Percentiles rank a stretch among this genome's conserved stretches.
These are phyloP conservation scores for Scomberomorus guttatus DNA, from an alignment of 2,797 vertebrate species.

Conservation along the genomic window DNA sequence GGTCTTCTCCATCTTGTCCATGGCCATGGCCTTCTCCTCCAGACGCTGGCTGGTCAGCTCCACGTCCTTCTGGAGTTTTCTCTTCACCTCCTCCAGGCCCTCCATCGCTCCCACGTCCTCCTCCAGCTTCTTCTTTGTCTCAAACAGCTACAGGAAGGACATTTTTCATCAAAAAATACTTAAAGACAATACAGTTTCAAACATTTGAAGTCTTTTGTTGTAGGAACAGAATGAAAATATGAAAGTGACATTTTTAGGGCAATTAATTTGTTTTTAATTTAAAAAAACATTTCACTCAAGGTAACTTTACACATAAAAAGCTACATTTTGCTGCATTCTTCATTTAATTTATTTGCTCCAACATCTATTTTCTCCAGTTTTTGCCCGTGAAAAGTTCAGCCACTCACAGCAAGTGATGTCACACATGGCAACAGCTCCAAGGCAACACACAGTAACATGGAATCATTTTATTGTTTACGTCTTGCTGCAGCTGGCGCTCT, in stretches of 20 bases:
- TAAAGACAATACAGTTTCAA: neutral
- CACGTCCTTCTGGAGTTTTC: constrained; percentile 93
- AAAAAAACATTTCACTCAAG: no score
- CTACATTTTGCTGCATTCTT: neutral
- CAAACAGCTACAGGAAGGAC: constrained; percentile 84
- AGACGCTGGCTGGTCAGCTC: constrained; percentile 90
- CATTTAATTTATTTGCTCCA: no score
- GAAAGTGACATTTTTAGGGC: neutral
- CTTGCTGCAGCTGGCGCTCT: neutral
- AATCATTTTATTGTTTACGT: no score
- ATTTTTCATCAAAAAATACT: neutral
- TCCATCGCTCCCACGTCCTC: constrained; percentile 95
- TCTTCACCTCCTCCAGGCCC: constrained; percentile 93
- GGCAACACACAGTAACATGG: no score
- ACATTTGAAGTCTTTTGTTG: neutral
- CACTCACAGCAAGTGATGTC: no score
- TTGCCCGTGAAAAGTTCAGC: no score
- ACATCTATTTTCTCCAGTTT: no score
- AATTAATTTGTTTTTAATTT: neutral
- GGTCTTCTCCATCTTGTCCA: constrained; percentile 96
- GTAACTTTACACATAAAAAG: neutral
- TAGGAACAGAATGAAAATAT: neutral
- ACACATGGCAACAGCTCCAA: no score
- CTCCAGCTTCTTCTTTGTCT: constrained; percentile 96
- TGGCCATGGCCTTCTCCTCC: constrained; percentile 93